These are phyloP conservation scores for Rotaria sp. DNA, from an alignment of 2,888 invertebrate species.

Conservation along the genomic window DNA sequence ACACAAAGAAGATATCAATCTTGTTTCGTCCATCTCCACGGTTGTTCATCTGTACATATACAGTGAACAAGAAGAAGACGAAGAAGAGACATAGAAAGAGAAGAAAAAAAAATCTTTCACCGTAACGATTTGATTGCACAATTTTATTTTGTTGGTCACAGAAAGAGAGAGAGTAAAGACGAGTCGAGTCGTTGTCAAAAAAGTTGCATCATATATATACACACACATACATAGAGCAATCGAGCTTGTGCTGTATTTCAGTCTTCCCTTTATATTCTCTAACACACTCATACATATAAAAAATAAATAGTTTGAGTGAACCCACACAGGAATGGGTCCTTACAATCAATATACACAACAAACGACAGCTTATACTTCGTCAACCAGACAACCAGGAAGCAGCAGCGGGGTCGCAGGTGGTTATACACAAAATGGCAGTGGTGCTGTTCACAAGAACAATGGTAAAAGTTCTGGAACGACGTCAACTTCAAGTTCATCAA, in stretches of 20 bases:
- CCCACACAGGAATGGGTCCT: slow-evolving; percentile 7
- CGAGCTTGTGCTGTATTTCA: neutral
- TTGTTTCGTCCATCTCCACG: too few relatives aligned
- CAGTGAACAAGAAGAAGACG: neutral
- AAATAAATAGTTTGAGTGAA: neutral
- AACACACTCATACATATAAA: neutral
- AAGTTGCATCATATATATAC: slow-evolving; percentile 8
- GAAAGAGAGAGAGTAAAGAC: neutral
- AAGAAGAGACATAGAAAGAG: neutral
- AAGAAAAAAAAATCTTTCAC: slow-evolving; percentile 8
- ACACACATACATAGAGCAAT: neutral
- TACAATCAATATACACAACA: neutral
- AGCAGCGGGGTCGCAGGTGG: neutral
- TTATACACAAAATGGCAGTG: neutral
- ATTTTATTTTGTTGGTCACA: neutral
- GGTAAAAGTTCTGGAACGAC: neutral
- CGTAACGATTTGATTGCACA: slow-evolving; percentile 8
- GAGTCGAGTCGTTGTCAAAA: neutral
- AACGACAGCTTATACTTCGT: neutral
- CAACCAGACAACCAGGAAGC: neutral
- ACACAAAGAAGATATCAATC: too few relatives aligned
- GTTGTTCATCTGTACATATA: too few relatives aligned
- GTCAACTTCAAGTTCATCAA: neutral
- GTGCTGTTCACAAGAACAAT: neutral
- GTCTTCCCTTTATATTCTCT: neutral